A percentile compares a stretch with the other conserved stretches of the same genome.
Conservation (phyloP, 2,113 vertebrate genomes). For the Macrotus californicus region DNA sequence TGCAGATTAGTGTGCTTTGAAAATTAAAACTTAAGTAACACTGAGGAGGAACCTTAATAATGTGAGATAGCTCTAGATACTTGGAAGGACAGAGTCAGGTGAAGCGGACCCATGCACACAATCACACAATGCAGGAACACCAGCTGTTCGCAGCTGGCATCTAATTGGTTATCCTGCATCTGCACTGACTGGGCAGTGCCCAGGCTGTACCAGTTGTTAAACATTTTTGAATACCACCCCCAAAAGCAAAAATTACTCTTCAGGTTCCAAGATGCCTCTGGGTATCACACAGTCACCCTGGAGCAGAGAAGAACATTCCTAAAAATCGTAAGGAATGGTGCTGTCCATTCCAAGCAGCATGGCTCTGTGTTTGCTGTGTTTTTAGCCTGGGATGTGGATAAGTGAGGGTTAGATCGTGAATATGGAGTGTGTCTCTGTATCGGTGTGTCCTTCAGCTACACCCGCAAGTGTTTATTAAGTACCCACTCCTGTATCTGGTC, state of each 20-base stretch:
- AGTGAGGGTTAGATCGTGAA: not conserved
- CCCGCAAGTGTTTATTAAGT: not conserved
- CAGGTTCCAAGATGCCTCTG: not conserved
- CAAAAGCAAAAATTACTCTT: not conserved
- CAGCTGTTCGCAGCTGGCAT: not conserved
- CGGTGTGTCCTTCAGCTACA: not conserved
- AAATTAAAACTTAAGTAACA: not conserved
- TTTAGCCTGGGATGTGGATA: not conserved
- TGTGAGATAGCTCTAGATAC: not conserved
- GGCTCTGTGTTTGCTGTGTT: not conserved
- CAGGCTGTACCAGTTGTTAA: not conserved
- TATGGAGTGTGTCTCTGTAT: not conserved
- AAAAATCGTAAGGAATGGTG: not conserved
- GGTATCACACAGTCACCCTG: not conserved
- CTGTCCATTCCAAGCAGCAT: not conserved
- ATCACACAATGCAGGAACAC: not conserved
- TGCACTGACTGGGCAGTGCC: not conserved
- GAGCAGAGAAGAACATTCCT: not conserved
- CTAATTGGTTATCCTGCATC: not conserved
- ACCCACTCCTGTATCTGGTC: not conserved
- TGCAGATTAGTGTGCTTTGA: not conserved
- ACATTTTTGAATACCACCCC: not conserved
- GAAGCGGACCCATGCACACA: rapidly evolving
- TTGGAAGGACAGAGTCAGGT: not conserved
- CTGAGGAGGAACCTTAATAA: not conserved